These are phyloP conservation scores for Hucho hucho DNA, from an alignment of 2,113 vertebrate species.

Conservation along the genomic window DNA sequence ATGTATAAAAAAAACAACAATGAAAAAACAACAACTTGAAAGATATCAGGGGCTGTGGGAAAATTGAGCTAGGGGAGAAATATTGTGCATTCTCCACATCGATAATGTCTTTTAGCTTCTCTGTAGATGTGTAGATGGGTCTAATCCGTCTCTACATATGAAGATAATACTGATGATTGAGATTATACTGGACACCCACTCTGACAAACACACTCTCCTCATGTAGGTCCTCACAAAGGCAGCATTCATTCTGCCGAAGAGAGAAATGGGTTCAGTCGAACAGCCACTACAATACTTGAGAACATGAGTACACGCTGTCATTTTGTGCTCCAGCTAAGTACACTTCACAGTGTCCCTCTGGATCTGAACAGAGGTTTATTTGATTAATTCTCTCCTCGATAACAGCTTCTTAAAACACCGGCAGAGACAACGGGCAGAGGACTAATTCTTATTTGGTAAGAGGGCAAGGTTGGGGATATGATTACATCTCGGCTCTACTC, in stretches of 20 bases:
- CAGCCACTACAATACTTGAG: neutral
- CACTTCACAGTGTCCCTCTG: constrained; percentile 6
- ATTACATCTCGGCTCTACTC: constrained; percentile 4
- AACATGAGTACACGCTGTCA: constrained; percentile 5
- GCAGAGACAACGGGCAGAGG: neutral
- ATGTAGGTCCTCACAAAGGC: neutral
- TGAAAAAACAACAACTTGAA: no score
- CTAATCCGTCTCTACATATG: constrained; percentile 18
- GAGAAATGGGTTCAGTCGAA: constrained; percentile 10
- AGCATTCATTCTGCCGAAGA: neutral
- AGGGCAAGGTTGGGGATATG: neutral
- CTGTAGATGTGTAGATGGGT: neutral
- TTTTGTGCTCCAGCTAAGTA: constrained; percentile 17
- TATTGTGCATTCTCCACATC: constrained; percentile 4
- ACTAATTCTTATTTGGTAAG: neutral
- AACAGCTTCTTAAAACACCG: constrained; percentile 20
- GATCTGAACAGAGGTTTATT: constrained; percentile 11
- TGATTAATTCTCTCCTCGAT: constrained; percentile 13
- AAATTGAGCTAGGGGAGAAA: neutral
- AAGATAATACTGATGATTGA: constrained; percentile 16
- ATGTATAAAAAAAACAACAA: neutral
- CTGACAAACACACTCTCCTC: neutral
- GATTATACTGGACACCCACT: constrained; percentile 12
- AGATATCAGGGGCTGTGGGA: neutral
- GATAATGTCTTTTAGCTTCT: neutral